Evolutionary conservation across 2,888 invertebrate species (phyloP).

Genomic region (Ornithoptera priamus): DNA sequence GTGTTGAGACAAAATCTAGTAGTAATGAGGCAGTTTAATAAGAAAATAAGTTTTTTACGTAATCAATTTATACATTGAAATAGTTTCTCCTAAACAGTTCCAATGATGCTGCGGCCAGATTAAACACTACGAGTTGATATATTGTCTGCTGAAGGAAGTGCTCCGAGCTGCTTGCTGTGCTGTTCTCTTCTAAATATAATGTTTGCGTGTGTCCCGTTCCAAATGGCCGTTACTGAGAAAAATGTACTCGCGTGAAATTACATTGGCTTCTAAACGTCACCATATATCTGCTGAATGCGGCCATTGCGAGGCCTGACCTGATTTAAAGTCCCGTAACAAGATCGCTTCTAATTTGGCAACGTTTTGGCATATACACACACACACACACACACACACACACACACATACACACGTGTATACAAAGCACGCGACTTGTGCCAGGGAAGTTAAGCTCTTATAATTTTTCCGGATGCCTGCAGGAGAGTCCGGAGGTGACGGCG

Average conservation of each 20-base stretch:
- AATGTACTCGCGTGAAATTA: constrained; percentile 7
- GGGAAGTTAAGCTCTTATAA: constrained; percentile 7
- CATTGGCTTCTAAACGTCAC: constrained; percentile 29
- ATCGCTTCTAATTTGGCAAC: constrained; percentile 30
- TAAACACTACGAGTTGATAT: too few relatives aligned
- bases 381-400: not conserved
- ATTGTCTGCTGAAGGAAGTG: too few relatives aligned
- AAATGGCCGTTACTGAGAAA: constrained; percentile 7
- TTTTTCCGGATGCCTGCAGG: constrained; percentile 2
- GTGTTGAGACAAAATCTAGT: too few relatives aligned
- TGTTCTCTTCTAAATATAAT: too few relatives aligned
- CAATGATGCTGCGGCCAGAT: too few relatives aligned
- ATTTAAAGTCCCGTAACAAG: constrained; percentile 26
- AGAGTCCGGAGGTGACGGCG: not conserved
- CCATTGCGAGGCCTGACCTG: constrained; percentile 24
- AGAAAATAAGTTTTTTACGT: too few relatives aligned
- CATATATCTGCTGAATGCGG: constrained; percentile 26
- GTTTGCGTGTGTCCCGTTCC: not conserved
- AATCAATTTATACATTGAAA: too few relatives aligned
- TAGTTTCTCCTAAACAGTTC: too few relatives aligned
- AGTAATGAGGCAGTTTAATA: too few relatives aligned
- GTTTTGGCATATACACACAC: constrained; percentile 18
- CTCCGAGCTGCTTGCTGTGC: too few relatives aligned
- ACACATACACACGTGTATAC: not conserved
- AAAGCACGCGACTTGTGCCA: constrained; percentile 9